phyloP scores from a whole-genome alignment of 2,888 invertebrate genomes.

The Strigamia crassipes region DNA sequence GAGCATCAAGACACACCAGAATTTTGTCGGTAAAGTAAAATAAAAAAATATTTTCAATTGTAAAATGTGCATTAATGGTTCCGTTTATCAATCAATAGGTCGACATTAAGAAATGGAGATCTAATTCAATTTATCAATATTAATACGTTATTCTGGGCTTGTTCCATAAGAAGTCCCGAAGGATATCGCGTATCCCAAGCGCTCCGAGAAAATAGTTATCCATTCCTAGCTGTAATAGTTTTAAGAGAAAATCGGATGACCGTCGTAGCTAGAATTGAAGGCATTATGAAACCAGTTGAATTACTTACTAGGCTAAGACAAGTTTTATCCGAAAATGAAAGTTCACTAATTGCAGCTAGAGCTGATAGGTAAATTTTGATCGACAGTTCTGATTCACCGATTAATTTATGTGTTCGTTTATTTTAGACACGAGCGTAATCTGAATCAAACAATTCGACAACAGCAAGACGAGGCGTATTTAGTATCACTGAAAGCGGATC shows the following conservation, averaged over 20 bases:
- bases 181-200: constrained; percentile 91
- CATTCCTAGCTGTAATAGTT: constrained; percentile 87
- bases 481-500: constrained; percentile 87
- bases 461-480: constrained; percentile 94
- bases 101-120: constrained; percentile 70
- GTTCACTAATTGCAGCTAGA: constrained; percentile 81
- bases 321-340: constrained; percentile 83
- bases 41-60: neutral
- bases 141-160: constrained; percentile 91
- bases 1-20: constrained; percentile 76
- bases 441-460: constrained; percentile 82
- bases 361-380: constrained; percentile 71
- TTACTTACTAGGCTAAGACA: constrained; percentile 73
- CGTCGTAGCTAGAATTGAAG: constrained; percentile 85
- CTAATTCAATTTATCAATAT: constrained; percentile 81
- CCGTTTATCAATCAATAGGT: constrained; percentile 65
- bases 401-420: constrained; percentile 15
- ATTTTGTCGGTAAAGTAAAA: constrained; percentile 73
- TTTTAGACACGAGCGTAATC: constrained; percentile 73
- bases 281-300: constrained; percentile 73
- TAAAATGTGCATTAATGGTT: neutral
- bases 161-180: constrained; percentile 84
- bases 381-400: neutral
- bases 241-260: constrained; percentile 91
- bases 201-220: constrained; percentile 78